Evolutionary conservation across 2,888 invertebrate species (phyloP), one percentile per base, ranked within the genome.

Genomic region (Callosobruchus maculatus): DNA sequence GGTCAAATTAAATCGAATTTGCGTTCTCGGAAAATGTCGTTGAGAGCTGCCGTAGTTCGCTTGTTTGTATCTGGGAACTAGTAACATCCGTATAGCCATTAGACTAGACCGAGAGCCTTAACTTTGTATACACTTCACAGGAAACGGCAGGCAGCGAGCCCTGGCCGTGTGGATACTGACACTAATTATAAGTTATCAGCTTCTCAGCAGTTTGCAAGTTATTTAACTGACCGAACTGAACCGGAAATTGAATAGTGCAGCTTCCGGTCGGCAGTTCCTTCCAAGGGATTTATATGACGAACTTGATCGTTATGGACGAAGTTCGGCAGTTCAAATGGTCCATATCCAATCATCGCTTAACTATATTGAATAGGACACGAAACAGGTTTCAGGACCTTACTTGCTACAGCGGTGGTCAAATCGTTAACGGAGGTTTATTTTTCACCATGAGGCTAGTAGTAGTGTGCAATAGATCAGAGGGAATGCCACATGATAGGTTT

Each of bases 181-280:
- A 78, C 77, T 78, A 77, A 78, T 78, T 78, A 78, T 77, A 78
- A 78, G 74, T 78, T 78, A 78, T 78, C 78, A 77, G 75, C 69
- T 74, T 73, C 74, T 73, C 74, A 74, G 75, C 76, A 77, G 77
- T 77, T 77, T 73, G 75, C 75, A 77, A 77, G 75, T 76, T 76
- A 75, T 75, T 76, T 73, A 70, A 75, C 74, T 76, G 76, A 76
- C 77, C 76, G 72, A 70, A 75, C 74, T 75, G 73, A 76, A 73
- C 77, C 49, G 77, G 77, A 77, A 77, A 77, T 77, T 76, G 76
- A 75, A 76, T 75, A 73, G 75, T 49, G 49, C 49, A 30, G 70
- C 75, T 76, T 76, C 76, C 74, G 72, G 75, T 74, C 49, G 49
- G 49, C 73, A 71, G 49, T 71, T 71, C 71, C 73, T 73, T 68